These are phyloP conservation scores for Pseudomugil tenellus DNA, from an alignment of 2,797 vertebrate genomes.

Conservation along the genomic window DNA sequence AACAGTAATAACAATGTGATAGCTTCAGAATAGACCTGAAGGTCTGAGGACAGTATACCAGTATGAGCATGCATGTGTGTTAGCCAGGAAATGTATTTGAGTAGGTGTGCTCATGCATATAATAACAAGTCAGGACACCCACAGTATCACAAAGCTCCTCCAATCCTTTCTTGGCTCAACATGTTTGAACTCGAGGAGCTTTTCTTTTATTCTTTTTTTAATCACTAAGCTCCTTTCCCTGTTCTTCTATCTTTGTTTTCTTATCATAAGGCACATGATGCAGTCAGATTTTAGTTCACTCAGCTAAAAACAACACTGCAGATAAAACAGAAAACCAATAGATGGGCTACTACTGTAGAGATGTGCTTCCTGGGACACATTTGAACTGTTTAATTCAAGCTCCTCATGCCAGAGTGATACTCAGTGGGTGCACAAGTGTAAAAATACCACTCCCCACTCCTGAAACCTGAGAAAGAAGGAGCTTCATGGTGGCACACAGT, in stretches of 20 bases:
- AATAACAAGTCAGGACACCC: conserved; percentile 49
- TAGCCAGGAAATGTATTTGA: conserved; percentile 32
- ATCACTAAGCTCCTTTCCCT: conserved; percentile 28
- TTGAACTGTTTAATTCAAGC: conserved; percentile 26
- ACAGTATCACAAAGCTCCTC: conserved; percentile 46
- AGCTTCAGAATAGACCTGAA: conserved; percentile 7
- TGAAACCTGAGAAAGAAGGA: conserved; percentile 39
- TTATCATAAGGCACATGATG: conserved; percentile 53
- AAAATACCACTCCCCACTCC: conserved; percentile 28
- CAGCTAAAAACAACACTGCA: conserved; percentile 47
- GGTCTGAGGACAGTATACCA: conserved; percentile 14
- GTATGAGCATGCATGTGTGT: conserved; percentile 18
- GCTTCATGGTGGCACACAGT: conserved; percentile 27
- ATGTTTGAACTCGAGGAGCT: conserved; percentile 51
- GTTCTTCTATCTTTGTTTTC: conserved; percentile 51
- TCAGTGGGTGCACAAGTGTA: conserved; percentile 3
- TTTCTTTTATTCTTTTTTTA: conserved; percentile 40
- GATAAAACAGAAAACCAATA: conserved; percentile 24
- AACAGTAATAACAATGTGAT: conserved; percentile 5
- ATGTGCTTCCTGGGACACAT: conserved; percentile 26
- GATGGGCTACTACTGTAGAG: conserved; percentile 9
- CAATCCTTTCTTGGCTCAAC: conserved; percentile 45
- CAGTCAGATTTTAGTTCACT: conserved; percentile 53
- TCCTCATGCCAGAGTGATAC: conserved; percentile 10
- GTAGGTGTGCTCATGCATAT: conserved; percentile 34